Conservation (phyloP, 2,797 vertebrate genomes). For the Cottoperca gobio region DNA sequence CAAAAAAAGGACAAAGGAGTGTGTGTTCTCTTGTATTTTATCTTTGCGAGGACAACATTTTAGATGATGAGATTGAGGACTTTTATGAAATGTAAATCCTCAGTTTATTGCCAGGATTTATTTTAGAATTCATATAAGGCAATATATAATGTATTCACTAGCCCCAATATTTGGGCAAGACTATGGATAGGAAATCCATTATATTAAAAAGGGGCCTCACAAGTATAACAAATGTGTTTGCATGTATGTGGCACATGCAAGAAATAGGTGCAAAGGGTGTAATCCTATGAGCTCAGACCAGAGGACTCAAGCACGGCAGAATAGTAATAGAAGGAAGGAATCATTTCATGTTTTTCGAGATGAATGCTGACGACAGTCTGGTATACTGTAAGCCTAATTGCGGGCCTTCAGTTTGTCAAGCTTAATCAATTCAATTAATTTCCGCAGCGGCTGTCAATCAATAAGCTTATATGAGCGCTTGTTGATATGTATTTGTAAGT, state of each 20-base stretch:
- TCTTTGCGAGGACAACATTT: background rate
- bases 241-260: background rate
- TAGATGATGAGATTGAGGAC: background rate
- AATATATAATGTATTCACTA: background rate
- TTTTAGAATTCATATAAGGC: background rate
- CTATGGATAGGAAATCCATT: background rate
- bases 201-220: background rate
- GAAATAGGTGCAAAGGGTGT: background rate
- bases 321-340: conserved; percentile 9
- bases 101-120: background rate
- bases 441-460: conserved; percentile 29
- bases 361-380: conserved; percentile 11
- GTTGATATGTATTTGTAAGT: conserved; percentile 10
- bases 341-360: conserved; percentile 25
- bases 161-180: accelerated
- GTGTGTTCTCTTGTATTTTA: background rate
- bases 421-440: conserved; percentile 43
- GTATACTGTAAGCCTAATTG: conserved; percentile 1
- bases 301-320: conserved; percentile 8
- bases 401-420: conserved; percentile 31
- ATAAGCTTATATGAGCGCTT: conserved; percentile 20
- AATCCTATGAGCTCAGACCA: background rate
- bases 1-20: background rate
- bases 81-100: background rate
- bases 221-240: background rate